Conservation (phyloP, 23 tunicate genomes). For the Ascidia mentula region DNA sequence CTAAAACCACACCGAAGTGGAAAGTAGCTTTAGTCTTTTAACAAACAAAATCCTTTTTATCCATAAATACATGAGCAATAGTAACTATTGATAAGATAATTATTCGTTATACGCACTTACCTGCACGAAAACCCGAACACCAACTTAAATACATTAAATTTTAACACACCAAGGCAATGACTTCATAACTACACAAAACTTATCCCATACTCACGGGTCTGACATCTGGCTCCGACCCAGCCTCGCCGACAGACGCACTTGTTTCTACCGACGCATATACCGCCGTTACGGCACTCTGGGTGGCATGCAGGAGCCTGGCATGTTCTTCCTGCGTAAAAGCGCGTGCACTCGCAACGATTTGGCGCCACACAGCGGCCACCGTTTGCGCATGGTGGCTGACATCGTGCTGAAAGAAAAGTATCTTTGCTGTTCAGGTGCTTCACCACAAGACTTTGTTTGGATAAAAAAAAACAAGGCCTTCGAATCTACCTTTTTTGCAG, state of each 20-base stretch:
- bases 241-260: constrained; percentile 45
- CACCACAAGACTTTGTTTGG: not conserved
- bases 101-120: too few species aligned
- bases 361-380: constrained; percentile 82
- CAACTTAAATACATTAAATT: too few species aligned
- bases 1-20: too few species aligned
- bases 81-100: too few species aligned
- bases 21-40: too few species aligned
- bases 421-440: not conserved
- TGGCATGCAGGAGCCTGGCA: constrained; percentile 50
- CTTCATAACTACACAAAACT: too few species aligned
- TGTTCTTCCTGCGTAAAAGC: constrained; percentile 39
- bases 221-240: constrained; percentile 56
- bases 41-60: too few species aligned
- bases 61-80: too few species aligned
- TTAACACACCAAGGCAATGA: too few species aligned
- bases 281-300: constrained; percentile 78
- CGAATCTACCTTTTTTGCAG: constrained; percentile 76
- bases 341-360: constrained; percentile 72
- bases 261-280: constrained; percentile 61
- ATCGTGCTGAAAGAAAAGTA: constrained; percentile 30
- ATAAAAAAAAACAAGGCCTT: too few species aligned
- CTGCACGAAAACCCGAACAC: too few species aligned
- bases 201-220: constrained; percentile 40
- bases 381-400: constrained; percentile 63